Base-by-base conservation (phyloP, 2,888 invertebrate species). In the Ditula angustiorana region DNA sequence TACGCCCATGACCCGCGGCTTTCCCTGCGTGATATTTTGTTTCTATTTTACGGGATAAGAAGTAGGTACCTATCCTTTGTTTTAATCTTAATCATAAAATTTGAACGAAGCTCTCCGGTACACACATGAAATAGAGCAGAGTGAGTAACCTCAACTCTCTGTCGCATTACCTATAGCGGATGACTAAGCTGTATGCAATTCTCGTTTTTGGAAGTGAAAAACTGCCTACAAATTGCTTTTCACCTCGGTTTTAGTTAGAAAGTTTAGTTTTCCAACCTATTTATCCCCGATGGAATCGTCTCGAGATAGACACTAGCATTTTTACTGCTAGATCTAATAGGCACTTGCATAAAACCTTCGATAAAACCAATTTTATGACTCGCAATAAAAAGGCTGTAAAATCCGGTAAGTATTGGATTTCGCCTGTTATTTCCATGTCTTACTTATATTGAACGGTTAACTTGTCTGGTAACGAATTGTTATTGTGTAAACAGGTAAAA, bases 331-430 rank as follows among this genome's bases (percentile, higher is more conserved):
- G 5, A 52, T 71, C 71, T 75, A 78, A 79, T 74, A 71, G 68
- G 78, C 77, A 74, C 70, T 61, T 58, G 68, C 74, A 78, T 79
- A 78, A 73, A 82, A 76, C 74, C 13, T 47, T 23, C 24, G 33
- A 58, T 33, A 24, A 46, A 76, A 78, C 79, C 73, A 74, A 72
- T 69, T 83, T 84, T 81, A 82, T 72, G 74, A 71, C 74, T 35
- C 37, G 65, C 74, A 74, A 76, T 83, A 81, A 81, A 82, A 76
- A 67, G 68, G 69, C 64, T 59, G 68, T 71, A 52, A 33, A 30
- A 33, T 41, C 33, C 2, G 2, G 33, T 33, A 21, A 41, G 19
- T 41, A 41, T 19, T 41, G 19, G 41, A 41, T 41, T 41, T 41
- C 41, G 41, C 10, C 16, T 19, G 41, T 41, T 10, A 41, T 41